Conservation (phyloP, 2,888 invertebrate genomes). For the Clistopyga incitator region DNA sequence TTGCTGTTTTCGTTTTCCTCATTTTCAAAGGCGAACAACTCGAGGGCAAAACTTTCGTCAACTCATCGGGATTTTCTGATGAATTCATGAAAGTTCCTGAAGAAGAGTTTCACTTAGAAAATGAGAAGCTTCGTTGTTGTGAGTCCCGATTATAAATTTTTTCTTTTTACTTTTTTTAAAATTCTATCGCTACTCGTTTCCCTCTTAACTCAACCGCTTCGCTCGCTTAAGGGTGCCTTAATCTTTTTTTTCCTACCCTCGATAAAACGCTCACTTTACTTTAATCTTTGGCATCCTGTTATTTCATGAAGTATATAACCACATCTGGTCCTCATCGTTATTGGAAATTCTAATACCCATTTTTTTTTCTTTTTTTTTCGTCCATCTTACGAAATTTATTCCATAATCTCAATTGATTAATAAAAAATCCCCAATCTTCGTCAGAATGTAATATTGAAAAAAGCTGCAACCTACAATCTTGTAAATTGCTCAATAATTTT, state of each 20-base stretch:
- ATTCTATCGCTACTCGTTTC: conserved; percentile 2
- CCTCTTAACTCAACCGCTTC: conserved; percentile 24
- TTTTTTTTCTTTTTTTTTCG: neutral
- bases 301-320: neutral
- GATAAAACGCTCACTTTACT: conserved; percentile 4
- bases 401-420: no score
- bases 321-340: neutral
- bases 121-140: conserved; percentile 1
- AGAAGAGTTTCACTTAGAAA: neutral
- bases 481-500: neutral
- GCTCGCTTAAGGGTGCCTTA: conserved; percentile 26
- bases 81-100: conserved; percentile 20
- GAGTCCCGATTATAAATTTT: neutral
- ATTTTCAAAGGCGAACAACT: neutral
- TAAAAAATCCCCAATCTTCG: neutral
- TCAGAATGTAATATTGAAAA: no score
- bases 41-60: conserved; percentile 28
- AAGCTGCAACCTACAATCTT: no score
- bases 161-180: no score
- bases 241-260: neutral
- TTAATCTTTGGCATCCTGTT: conserved; percentile 28
- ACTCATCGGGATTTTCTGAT: conserved; percentile 17
- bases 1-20: neutral
- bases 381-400: neutral
- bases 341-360: neutral